Conservation (phyloP, 2,797 vertebrate species). For the Borostomias antarcticus region DNA sequence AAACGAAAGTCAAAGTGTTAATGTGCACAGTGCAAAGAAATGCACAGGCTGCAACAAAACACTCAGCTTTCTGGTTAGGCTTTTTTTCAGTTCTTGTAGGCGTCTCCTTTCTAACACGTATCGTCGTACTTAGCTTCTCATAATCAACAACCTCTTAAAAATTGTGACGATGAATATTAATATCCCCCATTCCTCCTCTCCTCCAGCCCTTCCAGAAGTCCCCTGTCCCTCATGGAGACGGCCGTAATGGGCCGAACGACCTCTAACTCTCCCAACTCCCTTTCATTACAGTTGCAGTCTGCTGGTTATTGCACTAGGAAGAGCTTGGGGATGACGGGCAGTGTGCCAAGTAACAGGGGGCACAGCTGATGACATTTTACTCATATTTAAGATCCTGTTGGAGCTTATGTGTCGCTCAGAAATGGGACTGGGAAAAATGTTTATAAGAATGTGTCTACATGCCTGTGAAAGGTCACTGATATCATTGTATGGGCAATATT, state of each 20-base stretch:
- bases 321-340: background rate
- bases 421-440: background rate
- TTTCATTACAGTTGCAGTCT: background rate
- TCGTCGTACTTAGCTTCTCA: background rate
- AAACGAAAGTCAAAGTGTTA: too few species aligned
- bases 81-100: background rate
- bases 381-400: background rate
- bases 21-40: conserved; percentile 33
- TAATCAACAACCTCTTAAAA: conserved; percentile 41
- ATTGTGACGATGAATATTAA: conserved; percentile 41
- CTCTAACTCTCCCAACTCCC: background rate
- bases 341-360: background rate
- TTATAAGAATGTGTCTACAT: background rate
- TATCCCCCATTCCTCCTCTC: conserved; percentile 29
- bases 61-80: conserved; percentile 34
- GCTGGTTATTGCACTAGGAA: conserved; percentile 9
- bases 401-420: background rate
- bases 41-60: conserved; percentile 30
- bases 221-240: background rate
- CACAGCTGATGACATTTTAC: background rate
- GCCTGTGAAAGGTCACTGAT: background rate
- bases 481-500: background rate
- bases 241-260: conserved; percentile 3
- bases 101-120: background rate
- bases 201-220: conserved; percentile 4